Base-by-base conservation (phyloP, 92 coral and sea anemone species). In the Parazoanthus swiftii region DNA sequence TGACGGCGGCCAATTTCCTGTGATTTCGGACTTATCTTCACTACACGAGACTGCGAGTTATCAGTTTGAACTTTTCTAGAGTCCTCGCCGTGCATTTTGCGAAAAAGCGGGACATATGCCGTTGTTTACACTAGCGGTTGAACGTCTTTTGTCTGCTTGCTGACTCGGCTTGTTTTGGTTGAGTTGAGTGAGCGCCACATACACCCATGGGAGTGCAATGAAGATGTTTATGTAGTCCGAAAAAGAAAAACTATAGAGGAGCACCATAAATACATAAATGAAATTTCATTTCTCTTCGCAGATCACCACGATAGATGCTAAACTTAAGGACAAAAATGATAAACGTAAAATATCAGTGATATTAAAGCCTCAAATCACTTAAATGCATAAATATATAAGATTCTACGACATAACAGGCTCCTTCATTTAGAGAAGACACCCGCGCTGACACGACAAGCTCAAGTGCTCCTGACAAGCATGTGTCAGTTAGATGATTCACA, bases 401-500 rank as follows among this genome's bases (percentile, higher is more conserved):
- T 54, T 54, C 59, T 54, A 54, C 51, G 51, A 48, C 51, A 48
- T 10, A 48, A 10, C 51, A 7, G 4, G 8, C 59, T 54, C 59
- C 59, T 54, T 54, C 59, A 54, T 13, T 15, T 0, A 54, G 59
- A 13, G 11, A 0, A 48, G 51, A 10, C 51, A 48, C 14, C 59
- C 2, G 87, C 79, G 87, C 6, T 48, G 79, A 84, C 87, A 71
- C 48, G 79, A 84, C 87, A 71, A 36, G 78, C 87, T 44, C 76
- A 80, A 86, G 82, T 63, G 86, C 36, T 72, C 70, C 14, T 85
- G 88, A 92, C 92, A 89, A 81, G 88, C 84, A 89, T 42, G 78
- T 92, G 90, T 80, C 92, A 81, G 71, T 78, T 85, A 65, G 81
- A 43, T 86, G 73, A 91, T 89, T 74, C 81, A 90, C 46, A 79